Evolutionary conservation across 2,797 vertebrate species (phyloP).

Genomic region (Eidolon dupreanum): DNA sequence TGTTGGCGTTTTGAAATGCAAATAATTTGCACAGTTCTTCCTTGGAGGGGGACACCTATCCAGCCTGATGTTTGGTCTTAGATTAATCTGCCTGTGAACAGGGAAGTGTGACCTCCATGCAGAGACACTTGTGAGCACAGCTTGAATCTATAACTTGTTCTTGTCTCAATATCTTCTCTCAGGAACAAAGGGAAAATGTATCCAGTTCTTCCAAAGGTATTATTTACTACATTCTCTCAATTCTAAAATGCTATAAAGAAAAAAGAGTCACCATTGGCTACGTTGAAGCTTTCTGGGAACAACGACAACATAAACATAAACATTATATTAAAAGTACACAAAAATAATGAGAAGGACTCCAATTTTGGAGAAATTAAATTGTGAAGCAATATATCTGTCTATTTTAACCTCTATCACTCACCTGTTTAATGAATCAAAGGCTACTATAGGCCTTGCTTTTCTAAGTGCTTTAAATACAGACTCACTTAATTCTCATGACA

Average conservation of each 20-base stretch:
- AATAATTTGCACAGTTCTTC: background rate
- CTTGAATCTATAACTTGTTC: background rate
- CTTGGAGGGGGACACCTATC: background rate
- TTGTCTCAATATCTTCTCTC: background rate
- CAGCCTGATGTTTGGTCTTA: background rate
- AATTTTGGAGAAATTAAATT: slow-evolving; percentile 6
- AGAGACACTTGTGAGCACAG: background rate
- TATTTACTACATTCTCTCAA: background rate
- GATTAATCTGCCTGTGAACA: background rate
- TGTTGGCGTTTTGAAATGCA: slow-evolving; percentile 67
- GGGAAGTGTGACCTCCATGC: background rate
- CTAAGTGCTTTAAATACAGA: background rate
- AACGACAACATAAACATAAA: background rate
- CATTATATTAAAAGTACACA: background rate
- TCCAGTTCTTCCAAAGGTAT: background rate
- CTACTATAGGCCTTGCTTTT: background rate
- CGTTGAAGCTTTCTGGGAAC: background rate
- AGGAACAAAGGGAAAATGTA: background rate
- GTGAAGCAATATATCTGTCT: background rate
- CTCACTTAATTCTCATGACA: background rate
- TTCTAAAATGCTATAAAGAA: slow-evolving; percentile 29
- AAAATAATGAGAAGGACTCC: background rate
- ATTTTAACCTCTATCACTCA: background rate
- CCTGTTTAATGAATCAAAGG: background rate
- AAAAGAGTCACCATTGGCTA: background rate